These are phyloP conservation scores for Coregonus sp. DNA, from an alignment of 2,797 vertebrate genomes.

Conservation along the genomic window DNA sequence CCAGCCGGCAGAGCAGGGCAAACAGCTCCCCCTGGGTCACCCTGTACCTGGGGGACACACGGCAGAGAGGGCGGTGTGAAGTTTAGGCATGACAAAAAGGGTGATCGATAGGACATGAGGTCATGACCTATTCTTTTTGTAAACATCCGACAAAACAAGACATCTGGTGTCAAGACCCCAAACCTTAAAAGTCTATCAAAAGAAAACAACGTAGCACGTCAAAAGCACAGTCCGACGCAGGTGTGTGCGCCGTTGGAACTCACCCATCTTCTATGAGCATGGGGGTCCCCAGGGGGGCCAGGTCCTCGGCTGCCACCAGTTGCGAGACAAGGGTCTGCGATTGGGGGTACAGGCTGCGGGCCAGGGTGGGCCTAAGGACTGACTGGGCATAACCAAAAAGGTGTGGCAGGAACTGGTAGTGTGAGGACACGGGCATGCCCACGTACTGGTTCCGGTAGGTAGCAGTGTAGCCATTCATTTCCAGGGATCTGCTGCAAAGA, in stretches of 20 bases:
- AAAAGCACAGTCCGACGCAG: neutral
- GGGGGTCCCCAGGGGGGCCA: slow-evolving; percentile 89
- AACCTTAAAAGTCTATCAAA: neutral
- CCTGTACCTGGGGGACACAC: slow-evolving; percentile 81
- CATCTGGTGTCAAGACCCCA: neutral
- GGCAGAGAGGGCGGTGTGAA: neutral
- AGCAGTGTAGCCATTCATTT: slow-evolving; percentile 90
- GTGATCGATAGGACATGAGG: neutral
- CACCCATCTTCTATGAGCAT: slow-evolving; percentile 98
- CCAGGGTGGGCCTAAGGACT: slow-evolving; percentile 83
- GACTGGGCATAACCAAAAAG: slow-evolving; percentile 91
- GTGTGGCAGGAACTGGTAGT: slow-evolving; percentile 96
- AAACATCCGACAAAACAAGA: neutral
- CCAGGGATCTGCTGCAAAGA: slow-evolving; percentile 85
- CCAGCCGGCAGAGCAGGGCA: slow-evolving; percentile 93
- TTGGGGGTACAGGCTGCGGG: slow-evolving; percentile 90
- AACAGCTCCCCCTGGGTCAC: slow-evolving; percentile 98
- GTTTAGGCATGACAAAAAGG: neutral
- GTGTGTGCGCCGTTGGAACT: slow-evolving; percentile 46
- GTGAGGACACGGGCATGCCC: slow-evolving; percentile 87
- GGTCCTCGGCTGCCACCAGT: slow-evolving; percentile 91
- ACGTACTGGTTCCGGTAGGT: slow-evolving; percentile 95
- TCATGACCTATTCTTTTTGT: too few relatives aligned
- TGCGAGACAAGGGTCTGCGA: slow-evolving; percentile 91
- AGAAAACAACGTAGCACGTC: neutral